Evolutionary conservation across 2,888 invertebrate species (phyloP), one percentile per base, ranked within the genome.

Genomic region (Pseudococcus jackbeardsleyi): DNA sequence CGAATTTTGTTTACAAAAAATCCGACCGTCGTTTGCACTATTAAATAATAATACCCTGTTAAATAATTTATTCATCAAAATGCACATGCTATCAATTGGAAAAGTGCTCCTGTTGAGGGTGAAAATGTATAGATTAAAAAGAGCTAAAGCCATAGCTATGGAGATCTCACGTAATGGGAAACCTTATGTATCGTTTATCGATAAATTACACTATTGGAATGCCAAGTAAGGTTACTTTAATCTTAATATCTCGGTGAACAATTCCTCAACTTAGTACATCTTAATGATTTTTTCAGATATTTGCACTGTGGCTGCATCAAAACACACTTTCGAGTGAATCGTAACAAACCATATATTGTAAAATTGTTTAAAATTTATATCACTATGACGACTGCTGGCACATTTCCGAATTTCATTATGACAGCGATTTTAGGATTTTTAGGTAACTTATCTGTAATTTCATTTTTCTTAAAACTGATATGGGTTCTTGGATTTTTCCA

Each of bases 401-500:
- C 94, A 90, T 92, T 93, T 88, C 93, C 93, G 90, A 94, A 95
- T 91, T 94, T 93, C 89, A 91, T 94, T 3, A 88, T 94, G 22
- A 95, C 94, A 90, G 95, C 95, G 90, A 89, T 94, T 0, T 90
- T 94, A 17, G 95, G 95, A 0, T 95, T 95, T 90, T 89, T 94
- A 0, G 93, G 94, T 26, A 0, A 26, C 26, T 42, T n/a, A 15
- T 33, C 3, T 33, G 26, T 33, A 1, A 33, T 33, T 33, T 33
- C 26, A 3, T 33, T 33, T 33, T 33, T 33, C 26, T 3, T 3
- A 33, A 33, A 2, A 33, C 26, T 3, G 1, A 33, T 33, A 3
- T 33, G 3, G 26, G 3, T 33, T 33, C n/a, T n/a, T n/a, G n/a
- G 26, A 33, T 33, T 33, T 33, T 33, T 33, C 3, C 26, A 33